A percentile compares a stretch with the other conserved stretches of the same genome.
Evolutionary conservation across 2,888 invertebrate species (phyloP).

Genomic region (Sarcophaga variegata): DNA sequence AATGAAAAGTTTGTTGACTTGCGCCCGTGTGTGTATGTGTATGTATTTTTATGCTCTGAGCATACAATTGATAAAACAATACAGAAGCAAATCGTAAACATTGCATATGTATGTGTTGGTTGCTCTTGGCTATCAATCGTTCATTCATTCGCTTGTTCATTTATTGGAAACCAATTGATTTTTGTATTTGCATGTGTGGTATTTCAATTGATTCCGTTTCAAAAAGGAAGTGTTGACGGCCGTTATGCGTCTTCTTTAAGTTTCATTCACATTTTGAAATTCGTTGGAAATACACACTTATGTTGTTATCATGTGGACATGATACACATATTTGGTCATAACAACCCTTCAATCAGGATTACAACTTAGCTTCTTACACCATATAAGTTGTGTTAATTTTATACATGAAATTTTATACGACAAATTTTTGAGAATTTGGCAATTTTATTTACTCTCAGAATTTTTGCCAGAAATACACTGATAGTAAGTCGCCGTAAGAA

Average conservation of each 20-base stretch:
- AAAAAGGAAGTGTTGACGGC: slow-evolving; percentile 34
- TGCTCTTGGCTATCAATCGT: neutral
- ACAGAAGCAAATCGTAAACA: neutral
- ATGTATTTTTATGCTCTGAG: slow-evolving; percentile 18
- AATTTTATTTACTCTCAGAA: no score
- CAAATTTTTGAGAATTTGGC: no score
- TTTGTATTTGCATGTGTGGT: neutral
- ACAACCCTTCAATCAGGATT: no score
- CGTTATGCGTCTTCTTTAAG: neutral
- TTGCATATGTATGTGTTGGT: neutral
- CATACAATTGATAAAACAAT: slow-evolving; percentile 2
- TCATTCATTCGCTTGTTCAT: neutral
- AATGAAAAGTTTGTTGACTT: slow-evolving; percentile 66
- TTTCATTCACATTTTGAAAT: neutral
- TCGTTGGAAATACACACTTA: neutral
- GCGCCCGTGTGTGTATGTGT: neutral
- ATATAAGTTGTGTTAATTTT: no score
- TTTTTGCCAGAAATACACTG: no score
- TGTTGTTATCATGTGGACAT: neutral
- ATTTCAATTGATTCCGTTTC: neutral
- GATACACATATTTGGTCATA: no score
- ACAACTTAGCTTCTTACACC: no score
- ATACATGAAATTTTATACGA: no score
- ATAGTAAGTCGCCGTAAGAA: no score
- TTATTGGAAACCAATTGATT: neutral